Conservation (phyloP, 2,888 invertebrate genomes). For the Phengaris arion region DNA sequence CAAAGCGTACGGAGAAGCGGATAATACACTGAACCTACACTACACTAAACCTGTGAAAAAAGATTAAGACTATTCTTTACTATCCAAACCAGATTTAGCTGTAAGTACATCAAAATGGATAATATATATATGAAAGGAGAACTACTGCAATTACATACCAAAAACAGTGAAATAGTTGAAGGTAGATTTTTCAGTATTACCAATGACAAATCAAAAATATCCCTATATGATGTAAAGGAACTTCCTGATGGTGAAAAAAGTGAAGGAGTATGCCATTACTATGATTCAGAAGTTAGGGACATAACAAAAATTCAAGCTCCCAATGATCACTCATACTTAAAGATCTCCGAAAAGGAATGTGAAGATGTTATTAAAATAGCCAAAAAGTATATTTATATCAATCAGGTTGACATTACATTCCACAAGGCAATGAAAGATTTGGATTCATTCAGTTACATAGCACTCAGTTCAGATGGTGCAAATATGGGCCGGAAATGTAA, state of each 20-base stretch:
- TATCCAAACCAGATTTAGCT: constrained; percentile 31
- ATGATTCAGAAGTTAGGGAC: constrained; percentile 64
- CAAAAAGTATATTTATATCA: constrained; percentile 69
- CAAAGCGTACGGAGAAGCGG: constrained; percentile 84
- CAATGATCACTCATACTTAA: constrained; percentile 56
- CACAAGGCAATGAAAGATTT: constrained; percentile 67
- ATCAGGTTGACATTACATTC: constrained; percentile 67
- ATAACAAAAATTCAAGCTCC: constrained; percentile 64
- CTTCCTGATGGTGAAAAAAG: constrained; percentile 53
- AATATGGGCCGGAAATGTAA: constrained; percentile 73
- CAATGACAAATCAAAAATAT: constrained; percentile 68
- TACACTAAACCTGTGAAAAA: constrained; percentile 70
- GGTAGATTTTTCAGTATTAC: constrained; percentile 70
- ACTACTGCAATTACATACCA: constrained; percentile 69
- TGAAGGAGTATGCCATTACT: constrained; percentile 66
- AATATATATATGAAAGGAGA: constrained; percentile 72
- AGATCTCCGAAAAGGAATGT: constrained; percentile 66
- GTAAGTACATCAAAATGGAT: constrained; percentile 57
- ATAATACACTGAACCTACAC: no score
- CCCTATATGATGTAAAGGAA: constrained; percentile 68
- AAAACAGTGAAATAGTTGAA: constrained; percentile 65
- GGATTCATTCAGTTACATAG: constrained; percentile 58
- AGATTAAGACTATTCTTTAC: constrained; percentile 49
- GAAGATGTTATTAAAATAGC: constrained; percentile 65
- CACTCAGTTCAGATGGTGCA: constrained; percentile 70